These are phyloP conservation scores for Blastobasis adustella DNA, from an alignment of 2,888 invertebrate species.

Conservation along the genomic window DNA sequence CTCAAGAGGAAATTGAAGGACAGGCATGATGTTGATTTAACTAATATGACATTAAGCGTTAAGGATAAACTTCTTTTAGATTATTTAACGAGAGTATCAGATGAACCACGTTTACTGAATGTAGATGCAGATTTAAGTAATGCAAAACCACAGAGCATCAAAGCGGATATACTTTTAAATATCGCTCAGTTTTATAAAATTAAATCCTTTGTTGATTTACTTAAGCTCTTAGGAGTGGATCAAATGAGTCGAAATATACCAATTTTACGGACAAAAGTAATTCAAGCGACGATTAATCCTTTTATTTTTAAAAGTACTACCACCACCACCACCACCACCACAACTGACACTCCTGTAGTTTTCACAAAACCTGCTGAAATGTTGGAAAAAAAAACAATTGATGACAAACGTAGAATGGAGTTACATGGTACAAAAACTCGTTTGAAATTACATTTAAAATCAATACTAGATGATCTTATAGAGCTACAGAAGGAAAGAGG, in stretches of 20 bases:
- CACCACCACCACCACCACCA: too few species aligned
- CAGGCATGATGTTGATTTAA: slow-evolving; percentile 32
- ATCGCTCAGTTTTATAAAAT: slow-evolving; percentile 57
- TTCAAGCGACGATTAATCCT: too few species aligned
- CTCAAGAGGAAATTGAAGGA: slow-evolving; percentile 31
- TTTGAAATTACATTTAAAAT: slow-evolving; percentile 51
- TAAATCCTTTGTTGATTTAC: slow-evolving; percentile 49
- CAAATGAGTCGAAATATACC: neutral
- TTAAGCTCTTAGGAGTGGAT: slow-evolving; percentile 32
- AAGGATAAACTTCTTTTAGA: slow-evolving; percentile 57
- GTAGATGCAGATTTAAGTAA: too few species aligned
- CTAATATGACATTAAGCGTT: slow-evolving; percentile 30
- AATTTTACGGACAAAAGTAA: too few species aligned
- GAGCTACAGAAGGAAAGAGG: slow-evolving; percentile 45
- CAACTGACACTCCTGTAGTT: too few species aligned
- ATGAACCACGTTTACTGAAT: too few species aligned
- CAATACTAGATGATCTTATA: slow-evolving; percentile 48
- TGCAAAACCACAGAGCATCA: slow-evolving; percentile 12
- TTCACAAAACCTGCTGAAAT: too few species aligned
- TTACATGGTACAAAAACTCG: slow-evolving; percentile 34
- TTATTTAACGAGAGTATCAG: slow-evolving; percentile 39
- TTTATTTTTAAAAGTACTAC: too few species aligned
- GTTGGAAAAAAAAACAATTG: too few species aligned
- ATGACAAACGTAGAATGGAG: too few species aligned
- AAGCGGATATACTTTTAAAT: slow-evolving; percentile 50